Conservation (phyloP, 2,113 vertebrate species). For the Ochotona princeps region DNA sequence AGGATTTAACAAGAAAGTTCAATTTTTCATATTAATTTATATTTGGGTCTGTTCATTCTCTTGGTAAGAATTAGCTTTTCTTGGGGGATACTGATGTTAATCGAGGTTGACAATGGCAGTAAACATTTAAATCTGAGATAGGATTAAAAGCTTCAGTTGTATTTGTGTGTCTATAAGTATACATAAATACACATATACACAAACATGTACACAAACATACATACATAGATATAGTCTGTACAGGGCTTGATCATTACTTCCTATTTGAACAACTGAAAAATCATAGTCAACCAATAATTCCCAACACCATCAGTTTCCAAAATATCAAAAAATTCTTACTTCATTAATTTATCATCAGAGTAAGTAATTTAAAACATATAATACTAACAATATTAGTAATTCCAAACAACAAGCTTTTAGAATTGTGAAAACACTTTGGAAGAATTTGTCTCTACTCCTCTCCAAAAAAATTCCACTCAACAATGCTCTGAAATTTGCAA, state of each 20-base stretch:
- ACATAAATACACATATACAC: too few species aligned
- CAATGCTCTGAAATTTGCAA: not conserved
- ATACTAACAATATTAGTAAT: not conserved
- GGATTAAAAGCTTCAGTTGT: not conserved
- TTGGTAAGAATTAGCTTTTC: not conserved
- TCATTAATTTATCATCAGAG: slow-evolving; percentile 22
- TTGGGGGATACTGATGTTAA: not conserved
- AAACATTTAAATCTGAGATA: not conserved
- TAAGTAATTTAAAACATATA: slow-evolving; percentile 26
- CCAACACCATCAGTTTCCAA: slow-evolving; percentile 36
- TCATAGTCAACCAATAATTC: slow-evolving; percentile 4
- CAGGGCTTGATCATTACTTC: not conserved
- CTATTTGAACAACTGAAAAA: not conserved
- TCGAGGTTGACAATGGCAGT: not conserved
- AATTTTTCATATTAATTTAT: not conserved
- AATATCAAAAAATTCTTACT: not conserved
- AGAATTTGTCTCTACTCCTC: not conserved
- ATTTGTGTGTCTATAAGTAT: not conserved
- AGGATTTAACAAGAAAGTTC: not conserved
- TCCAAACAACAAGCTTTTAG: slow-evolving; percentile 15
- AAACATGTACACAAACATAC: too few species aligned
- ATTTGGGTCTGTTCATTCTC: slow-evolving; percentile 39
- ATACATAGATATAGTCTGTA: not conserved
- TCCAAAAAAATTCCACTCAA: not conserved
- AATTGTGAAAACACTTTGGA: slow-evolving; percentile 5